phyloP scores from a whole-genome alignment of 2,888 invertebrate species.

The Lydus trimaculatus region DNA sequence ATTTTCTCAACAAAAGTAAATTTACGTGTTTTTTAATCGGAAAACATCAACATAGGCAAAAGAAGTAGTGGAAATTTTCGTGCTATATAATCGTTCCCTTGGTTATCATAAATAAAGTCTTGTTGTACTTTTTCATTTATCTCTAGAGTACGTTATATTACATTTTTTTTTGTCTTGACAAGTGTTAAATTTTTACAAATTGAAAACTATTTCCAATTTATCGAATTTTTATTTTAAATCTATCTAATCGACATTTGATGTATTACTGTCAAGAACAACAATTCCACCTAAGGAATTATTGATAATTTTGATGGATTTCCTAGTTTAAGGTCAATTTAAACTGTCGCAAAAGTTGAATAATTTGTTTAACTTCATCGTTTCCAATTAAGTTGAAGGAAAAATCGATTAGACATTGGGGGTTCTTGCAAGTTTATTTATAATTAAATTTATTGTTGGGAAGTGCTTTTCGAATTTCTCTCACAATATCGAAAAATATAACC shows the following conservation, averaged over 20 bases:
- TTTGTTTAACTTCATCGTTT: background rate
- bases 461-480: background rate
- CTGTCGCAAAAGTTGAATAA: background rate
- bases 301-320: background rate
- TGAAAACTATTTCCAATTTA: background rate
- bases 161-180: background rate
- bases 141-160: background rate
- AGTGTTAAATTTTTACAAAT: background rate
- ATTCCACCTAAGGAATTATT: background rate
- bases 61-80: background rate
- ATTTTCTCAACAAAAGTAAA: background rate
- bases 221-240: background rate
- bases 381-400: too few relatives aligned
- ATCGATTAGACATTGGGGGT: background rate
- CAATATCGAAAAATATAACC: background rate
- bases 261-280: background rate
- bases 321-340: background rate
- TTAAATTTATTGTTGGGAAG: background rate
- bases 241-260: background rate
- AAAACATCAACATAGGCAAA: background rate
- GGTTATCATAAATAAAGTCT: background rate
- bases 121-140: background rate
- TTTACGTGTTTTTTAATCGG: background rate
- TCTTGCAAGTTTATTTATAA: background rate
- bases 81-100: slow-evolving; percentile 3